phyloP scores from a whole-genome alignment of 2,888 invertebrate genomes.

The Flabesymbios commensalis region DNA sequence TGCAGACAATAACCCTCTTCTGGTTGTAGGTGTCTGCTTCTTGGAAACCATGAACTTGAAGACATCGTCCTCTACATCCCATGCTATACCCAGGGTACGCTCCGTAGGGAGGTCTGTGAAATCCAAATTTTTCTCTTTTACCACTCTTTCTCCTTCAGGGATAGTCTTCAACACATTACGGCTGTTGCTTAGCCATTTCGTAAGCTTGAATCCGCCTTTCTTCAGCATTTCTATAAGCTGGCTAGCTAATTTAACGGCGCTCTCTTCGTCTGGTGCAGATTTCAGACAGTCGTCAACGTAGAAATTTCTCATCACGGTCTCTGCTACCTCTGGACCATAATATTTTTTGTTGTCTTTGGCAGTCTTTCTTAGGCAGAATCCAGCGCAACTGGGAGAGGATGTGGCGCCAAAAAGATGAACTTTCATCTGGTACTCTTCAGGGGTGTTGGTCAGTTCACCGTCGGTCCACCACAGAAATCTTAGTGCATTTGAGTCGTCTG shows the following conservation, averaged over 20 bases:
- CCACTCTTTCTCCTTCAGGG: background rate
- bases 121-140: background rate
- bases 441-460: background rate
- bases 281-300: constrained; percentile 1
- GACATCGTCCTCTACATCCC: constrained; percentile 34
- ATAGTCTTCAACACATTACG: background rate
- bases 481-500: background rate
- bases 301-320: background rate
- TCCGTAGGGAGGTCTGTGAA: background rate
- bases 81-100: constrained; percentile 24
- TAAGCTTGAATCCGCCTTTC: constrained; percentile 3
- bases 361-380: background rate
- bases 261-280: background rate
- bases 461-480: constrained; percentile 7
- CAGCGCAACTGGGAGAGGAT: background rate
- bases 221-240: background rate
- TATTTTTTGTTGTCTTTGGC: background rate
- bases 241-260: background rate
- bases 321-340: background rate
- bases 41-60: constrained; percentile 32
- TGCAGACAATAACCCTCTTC: constrained; percentile 35
- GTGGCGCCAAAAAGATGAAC: constrained; percentile 2
- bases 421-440: background rate
- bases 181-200: constrained; percentile 13
- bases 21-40: constrained; percentile 27